Base-by-base conservation (phyloP, 35 echinoderm and acorn worm genomes). In the Heliocidaris tuberculata region DNA sequence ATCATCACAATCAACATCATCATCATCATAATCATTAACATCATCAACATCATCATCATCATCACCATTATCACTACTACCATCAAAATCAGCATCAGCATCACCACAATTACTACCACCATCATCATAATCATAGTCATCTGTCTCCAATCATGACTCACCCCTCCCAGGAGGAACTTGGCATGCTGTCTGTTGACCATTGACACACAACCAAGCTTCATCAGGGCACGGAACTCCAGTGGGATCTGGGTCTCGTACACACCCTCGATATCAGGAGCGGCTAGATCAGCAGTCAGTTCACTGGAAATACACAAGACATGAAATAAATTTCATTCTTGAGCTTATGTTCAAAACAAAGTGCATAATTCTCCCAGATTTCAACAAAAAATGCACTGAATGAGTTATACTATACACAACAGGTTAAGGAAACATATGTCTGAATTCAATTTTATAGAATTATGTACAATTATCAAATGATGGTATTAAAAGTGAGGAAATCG, bases 211-310 rank as follows among this genome's bases (percentile, higher is more conserved):
- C 98, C 98, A 0, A 99, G 85, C 65, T 96, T 96, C 49, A 97
- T 86, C 89, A 99, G 78, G 31, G 98, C 98, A 16, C 98, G 49
- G 96, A 99, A 99, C 48, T 96, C 94, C 47, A 99, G 91, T 4
- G 97, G 95, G 4, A 99, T 93, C 65, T 99, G 98, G 9, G 96
- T 97, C 70, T 99, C 98, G 49, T 99, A 99, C 17, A 99, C 98
- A 32, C 98, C 98, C 56, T 97, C 98, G 86, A 99, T 99, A 70
- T 99, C 98, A 31, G 98, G 98, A 12, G 98, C 96, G 13, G 98
- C 97, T 47, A 99, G 94, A 86, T 99, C 98, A 0, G 98, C 97
- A 90, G 96, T 97, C 78, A 99, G 50, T 31, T 99, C 98, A 94
- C 98, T 99, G 85, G 8, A 32, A 42, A 48, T 2, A 89, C 35